Conservation (phyloP, 1,140 invertebrate genomes). For the Trachymyrmex cornetzi region DNA sequence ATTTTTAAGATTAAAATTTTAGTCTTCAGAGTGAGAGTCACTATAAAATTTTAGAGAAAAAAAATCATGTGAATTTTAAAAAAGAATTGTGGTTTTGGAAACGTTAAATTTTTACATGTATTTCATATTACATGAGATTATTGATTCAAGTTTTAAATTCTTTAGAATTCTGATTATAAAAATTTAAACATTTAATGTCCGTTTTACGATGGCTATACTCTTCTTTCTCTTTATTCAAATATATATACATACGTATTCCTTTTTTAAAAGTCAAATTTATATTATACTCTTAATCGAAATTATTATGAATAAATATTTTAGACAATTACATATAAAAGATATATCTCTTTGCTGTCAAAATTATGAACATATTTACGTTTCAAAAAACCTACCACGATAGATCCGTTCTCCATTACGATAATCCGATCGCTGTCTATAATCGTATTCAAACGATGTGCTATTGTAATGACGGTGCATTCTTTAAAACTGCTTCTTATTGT, state of each 20-base stretch:
- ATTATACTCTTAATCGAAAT: background rate
- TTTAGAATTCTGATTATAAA: background rate
- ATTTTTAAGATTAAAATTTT: too few species aligned
- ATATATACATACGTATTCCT: background rate
- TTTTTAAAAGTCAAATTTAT: background rate
- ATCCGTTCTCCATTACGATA: conserved; percentile 88
- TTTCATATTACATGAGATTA: too few species aligned
- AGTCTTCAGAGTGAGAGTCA: too few species aligned
- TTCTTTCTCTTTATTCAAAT: background rate
- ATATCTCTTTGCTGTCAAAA: background rate
- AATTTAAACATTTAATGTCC: background rate
- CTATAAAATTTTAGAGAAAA: background rate
- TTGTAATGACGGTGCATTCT: conserved; percentile 89
- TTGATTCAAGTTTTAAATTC: background rate
- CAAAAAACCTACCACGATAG: conserved; percentile 80
- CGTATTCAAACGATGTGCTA: conserved; percentile 91
- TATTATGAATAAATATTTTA: background rate
- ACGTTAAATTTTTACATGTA: background rate
- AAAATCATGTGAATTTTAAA: background rate
- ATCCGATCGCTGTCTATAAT: conserved; percentile 89
- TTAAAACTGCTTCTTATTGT: conserved; percentile 88
- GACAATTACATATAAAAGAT: background rate
- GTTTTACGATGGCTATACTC: background rate
- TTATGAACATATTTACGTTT: conserved; percentile 60
- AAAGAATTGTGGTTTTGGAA: background rate